A percentile compares a stretch with the other conserved stretches of the same genome.
Conservation (phyloP, 2,888 invertebrate genomes). For the Spisula solida region DNA sequence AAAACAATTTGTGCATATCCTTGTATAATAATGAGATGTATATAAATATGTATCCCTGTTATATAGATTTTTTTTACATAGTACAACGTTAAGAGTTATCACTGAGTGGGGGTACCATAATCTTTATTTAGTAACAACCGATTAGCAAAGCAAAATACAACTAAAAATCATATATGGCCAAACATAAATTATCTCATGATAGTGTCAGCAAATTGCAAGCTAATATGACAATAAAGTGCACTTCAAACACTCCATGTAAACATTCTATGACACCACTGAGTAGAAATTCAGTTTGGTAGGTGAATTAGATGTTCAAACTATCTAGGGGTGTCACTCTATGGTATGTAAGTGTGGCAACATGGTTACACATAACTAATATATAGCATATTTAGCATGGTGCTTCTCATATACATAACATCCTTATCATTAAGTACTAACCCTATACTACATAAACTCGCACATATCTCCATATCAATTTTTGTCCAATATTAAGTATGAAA, state of each 20-base stretch:
- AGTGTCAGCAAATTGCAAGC: not conserved
- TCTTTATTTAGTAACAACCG: not conserved
- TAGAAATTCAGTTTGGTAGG: not conserved
- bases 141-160: slow-evolving; percentile 5
- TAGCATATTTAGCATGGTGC: too few species aligned
- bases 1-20: slow-evolving; percentile 26
- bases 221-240: not conserved
- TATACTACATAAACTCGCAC: too few species aligned
- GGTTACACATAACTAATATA: too few species aligned
- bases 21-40: slow-evolving; percentile 6
- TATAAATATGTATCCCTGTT: slow-evolving; percentile 38
- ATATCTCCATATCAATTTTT: too few species aligned
- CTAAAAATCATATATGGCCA: not conserved
- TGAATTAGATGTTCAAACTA: not conserved
- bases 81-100: slow-evolving; percentile 13
- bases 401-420: too few species aligned
- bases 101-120: slow-evolving; percentile 22
- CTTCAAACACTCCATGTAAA: not conserved
- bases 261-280: not conserved
- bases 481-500: too few species aligned
- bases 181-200: not conserved
- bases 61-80: slow-evolving; percentile 30
- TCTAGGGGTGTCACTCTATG: too few species aligned
- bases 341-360: too few species aligned
- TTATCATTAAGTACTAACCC: too few species aligned